A percentile compares a stretch with the other conserved stretches of the same genome.
Conservation (phyloP, 2,888 invertebrate species). For the Dicyrtoma fusca region DNA sequence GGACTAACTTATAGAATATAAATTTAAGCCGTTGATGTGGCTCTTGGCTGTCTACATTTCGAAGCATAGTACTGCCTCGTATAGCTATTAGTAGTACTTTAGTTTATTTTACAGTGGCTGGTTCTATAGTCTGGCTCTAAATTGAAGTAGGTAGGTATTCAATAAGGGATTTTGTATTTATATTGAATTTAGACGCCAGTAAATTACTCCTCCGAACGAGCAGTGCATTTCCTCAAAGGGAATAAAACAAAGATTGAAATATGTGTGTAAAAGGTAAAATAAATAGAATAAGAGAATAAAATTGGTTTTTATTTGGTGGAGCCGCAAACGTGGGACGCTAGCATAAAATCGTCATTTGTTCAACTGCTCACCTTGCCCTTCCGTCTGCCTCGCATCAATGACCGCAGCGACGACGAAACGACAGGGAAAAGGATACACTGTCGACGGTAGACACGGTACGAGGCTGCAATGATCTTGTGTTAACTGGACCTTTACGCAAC, state of each 20-base stretch:
- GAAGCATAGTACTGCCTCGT: too few relatives aligned
- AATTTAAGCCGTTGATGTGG: too few relatives aligned
- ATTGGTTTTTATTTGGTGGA: conserved; percentile 30
- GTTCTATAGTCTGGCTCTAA: too few relatives aligned
- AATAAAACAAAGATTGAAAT: background rate
- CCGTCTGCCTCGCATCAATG: conserved; percentile 21
- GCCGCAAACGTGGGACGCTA: conserved; percentile 11
- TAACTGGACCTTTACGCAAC: conserved; percentile 31
- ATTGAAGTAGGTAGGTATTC: too few relatives aligned
- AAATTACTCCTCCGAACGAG: too few relatives aligned
- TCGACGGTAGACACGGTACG: too few relatives aligned
- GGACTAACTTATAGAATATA: too few relatives aligned
- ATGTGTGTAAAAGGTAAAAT: background rate
- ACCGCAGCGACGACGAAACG: background rate
- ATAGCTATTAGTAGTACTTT: too few relatives aligned
- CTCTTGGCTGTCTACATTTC: too few relatives aligned
- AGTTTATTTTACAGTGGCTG: too few relatives aligned
- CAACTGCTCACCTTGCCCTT: conserved; percentile 38
- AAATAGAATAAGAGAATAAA: conserved; percentile 21
- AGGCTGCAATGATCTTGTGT: conserved; percentile 11
- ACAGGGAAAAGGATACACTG: background rate
- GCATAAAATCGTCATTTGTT: conserved; percentile 38
- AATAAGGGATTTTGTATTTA: too few relatives aligned
- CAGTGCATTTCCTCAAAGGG: background rate
- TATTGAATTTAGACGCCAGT: too few relatives aligned